Base-by-base conservation (phyloP, 2,888 invertebrate species). In the Cataglyphis cursor region DNA sequence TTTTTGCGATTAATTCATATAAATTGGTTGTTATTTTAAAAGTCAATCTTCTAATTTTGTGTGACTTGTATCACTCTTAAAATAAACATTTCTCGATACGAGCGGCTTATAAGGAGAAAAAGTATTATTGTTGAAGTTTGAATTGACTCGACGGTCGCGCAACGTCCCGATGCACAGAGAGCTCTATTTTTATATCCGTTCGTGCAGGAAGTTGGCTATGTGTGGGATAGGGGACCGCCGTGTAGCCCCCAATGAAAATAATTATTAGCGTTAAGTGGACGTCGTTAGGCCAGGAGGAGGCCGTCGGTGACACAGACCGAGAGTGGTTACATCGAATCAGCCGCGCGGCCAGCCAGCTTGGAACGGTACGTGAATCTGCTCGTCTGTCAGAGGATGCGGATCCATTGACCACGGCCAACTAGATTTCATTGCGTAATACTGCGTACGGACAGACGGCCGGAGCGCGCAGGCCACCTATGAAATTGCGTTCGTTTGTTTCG, bases 181-280 rank as follows among this genome's bases (percentile, higher is more conserved):
- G 93, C 94, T 94, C 94, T 94, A 94, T 94, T 94, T 94, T 94
- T 94, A 94, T 94, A 94, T 94, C 94, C 94, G 94, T 92, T 93
- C 93, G 92, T 93, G 93, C 94, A 94, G 94, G 94, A 94, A 94
- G 94, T 94, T 92, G 92, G 90, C 92, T 90, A 54, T 76, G 90
- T 91, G 92, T 92, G 87, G 88, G 89, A 89, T 93, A 90, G 92
- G 92, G 93, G 92, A 92, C 89, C 75, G 88, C 85, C 85, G 86
- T 88, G 90, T 91, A 89, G 91, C 90, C 90, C 93, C 94, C 94
- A 94, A 95, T 94, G 93, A 93, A 94, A 94, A 94, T 95, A 95
- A 95, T 95, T 94, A 94, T 94, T 94, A 94, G 92, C 94, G 93
- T 94, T 94, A 94, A 94, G 94, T 94, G 94, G 94, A 93, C 92